phyloP scores from a whole-genome alignment of 2,888 invertebrate species.

The Dinocampus coccinellae region DNA sequence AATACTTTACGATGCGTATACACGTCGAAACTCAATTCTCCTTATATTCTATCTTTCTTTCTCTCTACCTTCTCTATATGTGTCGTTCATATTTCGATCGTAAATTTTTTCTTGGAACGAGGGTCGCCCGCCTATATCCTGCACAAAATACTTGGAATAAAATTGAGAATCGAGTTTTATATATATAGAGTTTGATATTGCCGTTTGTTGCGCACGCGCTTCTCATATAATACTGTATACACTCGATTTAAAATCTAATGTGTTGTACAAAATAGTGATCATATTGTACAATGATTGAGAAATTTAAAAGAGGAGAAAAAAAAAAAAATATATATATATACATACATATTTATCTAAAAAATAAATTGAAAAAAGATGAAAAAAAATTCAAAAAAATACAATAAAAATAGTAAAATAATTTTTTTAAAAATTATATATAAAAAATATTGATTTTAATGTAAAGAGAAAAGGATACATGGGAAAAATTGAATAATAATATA shows the following conservation, averaged over 20 bases:
- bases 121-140: background rate
- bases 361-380: no score
- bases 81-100: conserved; percentile 21
- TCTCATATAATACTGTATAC: background rate
- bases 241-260: conserved; percentile 27
- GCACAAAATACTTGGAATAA: background rate
- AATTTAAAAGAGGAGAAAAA: background rate
- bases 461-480: no score
- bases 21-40: conserved; percentile 10
- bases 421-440: no score
- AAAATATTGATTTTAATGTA: no score
- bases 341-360: no score
- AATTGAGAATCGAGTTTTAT: background rate
- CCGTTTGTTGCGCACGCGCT: background rate
- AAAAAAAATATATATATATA: background rate
- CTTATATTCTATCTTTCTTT: background rate
- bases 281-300: conserved; percentile 15
- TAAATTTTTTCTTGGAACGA: conserved; percentile 22
- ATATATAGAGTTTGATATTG: no score
- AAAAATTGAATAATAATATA: conserved; percentile 21
- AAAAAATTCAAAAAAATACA: no score
- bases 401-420: no score
- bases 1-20: conserved; percentile 44
- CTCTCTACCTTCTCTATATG: background rate
- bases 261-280: conserved; percentile 24